Conservation (phyloP, 2,888 invertebrate genomes). For the Sussaba pulchella region DNA sequence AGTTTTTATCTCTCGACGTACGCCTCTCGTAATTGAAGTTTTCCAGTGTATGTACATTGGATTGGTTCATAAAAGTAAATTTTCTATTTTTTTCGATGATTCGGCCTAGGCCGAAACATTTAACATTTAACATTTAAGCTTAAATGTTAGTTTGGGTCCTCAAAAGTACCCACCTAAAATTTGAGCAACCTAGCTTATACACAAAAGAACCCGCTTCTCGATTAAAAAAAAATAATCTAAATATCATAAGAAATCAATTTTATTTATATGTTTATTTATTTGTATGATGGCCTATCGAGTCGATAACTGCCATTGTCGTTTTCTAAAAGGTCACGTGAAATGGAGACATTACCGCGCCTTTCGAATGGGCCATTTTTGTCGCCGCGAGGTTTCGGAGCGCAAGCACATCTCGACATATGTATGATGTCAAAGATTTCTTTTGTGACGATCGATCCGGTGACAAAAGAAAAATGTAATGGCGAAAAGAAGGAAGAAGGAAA, state of each 20-base stretch:
- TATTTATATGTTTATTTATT: no score
- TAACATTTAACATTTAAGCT: no score
- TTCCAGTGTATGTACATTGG: neutral
- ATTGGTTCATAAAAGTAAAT: no score
- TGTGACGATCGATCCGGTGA: neutral
- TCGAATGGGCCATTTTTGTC: constrained; percentile 20
- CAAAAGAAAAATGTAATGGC: neutral
- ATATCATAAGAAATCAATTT: no score
- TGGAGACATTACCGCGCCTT: constrained; percentile 1
- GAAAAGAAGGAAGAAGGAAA: neutral
- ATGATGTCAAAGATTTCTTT: neutral
- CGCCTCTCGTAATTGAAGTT: constrained; percentile 6
- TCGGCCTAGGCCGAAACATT: no score
- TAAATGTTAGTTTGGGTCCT: no score
- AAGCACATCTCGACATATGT: neutral
- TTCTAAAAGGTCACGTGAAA: constrained; percentile 8
- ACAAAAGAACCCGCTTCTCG: no score
- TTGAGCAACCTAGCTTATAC: no score
- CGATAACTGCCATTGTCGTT: neutral
- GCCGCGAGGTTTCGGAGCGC: neutral
- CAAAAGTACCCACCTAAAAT: no score
- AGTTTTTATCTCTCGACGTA: constrained; percentile 14
- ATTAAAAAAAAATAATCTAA: no score
- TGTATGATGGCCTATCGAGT: neutral
- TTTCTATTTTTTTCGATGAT: no score